phyloP scores from a whole-genome alignment of 92 coral and sea anemone genomes.

The Hydrozoanthus gracilis region DNA sequence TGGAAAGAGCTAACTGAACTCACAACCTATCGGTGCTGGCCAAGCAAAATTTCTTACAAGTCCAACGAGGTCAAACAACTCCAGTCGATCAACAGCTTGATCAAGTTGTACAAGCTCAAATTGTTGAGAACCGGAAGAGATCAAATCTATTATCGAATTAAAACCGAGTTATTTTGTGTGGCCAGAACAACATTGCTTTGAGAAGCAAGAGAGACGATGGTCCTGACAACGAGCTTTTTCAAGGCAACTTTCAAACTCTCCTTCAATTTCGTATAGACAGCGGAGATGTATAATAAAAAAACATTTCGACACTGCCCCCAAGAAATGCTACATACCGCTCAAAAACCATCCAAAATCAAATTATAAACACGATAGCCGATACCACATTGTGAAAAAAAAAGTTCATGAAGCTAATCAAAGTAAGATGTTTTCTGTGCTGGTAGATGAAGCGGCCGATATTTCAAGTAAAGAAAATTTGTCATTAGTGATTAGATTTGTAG shows the following conservation, averaged over 20 bases:
- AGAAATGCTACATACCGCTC: constrained; percentile 31
- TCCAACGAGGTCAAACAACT: too few species aligned
- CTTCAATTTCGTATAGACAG: not conserved
- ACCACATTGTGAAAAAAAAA: not conserved
- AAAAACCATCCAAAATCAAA: constrained; percentile 47
- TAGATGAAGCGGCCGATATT: constrained; percentile 63
- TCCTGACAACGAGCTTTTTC: not conserved
- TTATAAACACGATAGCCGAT: constrained; percentile 24
- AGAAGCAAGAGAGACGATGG: not conserved
- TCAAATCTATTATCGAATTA: too few species aligned
- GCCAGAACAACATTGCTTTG: too few species aligned
- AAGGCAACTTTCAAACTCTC: not conserved
- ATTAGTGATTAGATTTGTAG: constrained; percentile 62
- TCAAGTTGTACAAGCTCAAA: too few species aligned
- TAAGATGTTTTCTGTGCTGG: constrained; percentile 54
- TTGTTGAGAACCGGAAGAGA: too few species aligned
- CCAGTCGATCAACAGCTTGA: too few species aligned
- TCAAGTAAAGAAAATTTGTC: constrained; percentile 67
- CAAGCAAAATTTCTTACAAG: too few species aligned
- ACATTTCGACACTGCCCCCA: not conserved
- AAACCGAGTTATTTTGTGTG: too few species aligned
- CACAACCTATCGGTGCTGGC: too few species aligned
- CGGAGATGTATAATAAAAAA: not conserved
- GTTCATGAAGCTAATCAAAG: constrained; percentile 42
- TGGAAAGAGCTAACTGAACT: too few species aligned